These are phyloP conservation scores for Silvanus unidentatus DNA, from an alignment of 2,888 invertebrate species.

Conservation along the genomic window DNA sequence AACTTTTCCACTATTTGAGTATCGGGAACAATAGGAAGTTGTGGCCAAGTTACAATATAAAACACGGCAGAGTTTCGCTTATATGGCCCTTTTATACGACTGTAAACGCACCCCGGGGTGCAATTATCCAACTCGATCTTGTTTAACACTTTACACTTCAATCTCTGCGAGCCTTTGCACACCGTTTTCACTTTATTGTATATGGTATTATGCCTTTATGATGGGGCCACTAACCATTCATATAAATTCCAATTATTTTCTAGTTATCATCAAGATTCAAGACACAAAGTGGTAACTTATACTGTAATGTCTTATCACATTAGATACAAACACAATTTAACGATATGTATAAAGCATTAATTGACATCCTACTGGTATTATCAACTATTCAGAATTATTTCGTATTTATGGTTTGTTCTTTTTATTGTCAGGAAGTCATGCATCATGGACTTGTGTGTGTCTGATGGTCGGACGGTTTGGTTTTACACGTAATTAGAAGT, in stretches of 20 bases:
- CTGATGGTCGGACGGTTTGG: conserved; percentile 4
- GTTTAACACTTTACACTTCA: conserved; percentile 26
- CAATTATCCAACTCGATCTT: conserved; percentile 28
- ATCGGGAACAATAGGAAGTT: conserved; percentile 16
- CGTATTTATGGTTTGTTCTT: too few relatives aligned
- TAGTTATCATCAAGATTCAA: too few relatives aligned
- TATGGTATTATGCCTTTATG: conserved; percentile 1
- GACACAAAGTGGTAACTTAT: too few relatives aligned
- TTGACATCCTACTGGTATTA: too few relatives aligned
- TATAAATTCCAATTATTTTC: too few relatives aligned
- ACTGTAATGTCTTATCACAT: too few relatives aligned
- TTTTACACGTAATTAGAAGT: too few relatives aligned
- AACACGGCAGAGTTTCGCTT: conserved; percentile 31
- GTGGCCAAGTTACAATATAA: conserved; percentile 22
- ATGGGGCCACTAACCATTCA: too few relatives aligned
- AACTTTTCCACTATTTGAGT: conserved; percentile 9
- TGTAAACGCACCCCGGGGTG: conserved; percentile 35
- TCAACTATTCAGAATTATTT: too few relatives aligned
- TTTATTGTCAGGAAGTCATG: too few relatives aligned
- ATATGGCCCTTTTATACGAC: conserved; percentile 36
- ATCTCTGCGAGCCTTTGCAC: conserved; percentile 16
- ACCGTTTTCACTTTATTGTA: conserved; percentile 16
- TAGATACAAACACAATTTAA: too few relatives aligned
- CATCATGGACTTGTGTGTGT: conserved; percentile 6
- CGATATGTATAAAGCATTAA: too few relatives aligned